These are phyloP conservation scores for Lethenteron reissneri DNA, from an alignment of 2,113 vertebrate genomes.

Conservation along the genomic window DNA sequence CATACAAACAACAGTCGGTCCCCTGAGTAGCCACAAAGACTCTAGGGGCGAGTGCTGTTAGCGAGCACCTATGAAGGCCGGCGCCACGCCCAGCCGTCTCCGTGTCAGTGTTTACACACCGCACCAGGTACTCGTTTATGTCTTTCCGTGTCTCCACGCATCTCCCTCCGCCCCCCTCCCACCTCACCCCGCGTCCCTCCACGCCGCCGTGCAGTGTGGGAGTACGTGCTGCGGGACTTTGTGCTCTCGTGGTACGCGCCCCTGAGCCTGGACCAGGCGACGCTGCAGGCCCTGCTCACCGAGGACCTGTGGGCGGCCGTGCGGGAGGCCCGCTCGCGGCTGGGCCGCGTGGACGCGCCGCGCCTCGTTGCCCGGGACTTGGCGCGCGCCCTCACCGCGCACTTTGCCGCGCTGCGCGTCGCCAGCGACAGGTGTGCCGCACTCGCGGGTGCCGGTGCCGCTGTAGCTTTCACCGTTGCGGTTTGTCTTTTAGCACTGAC, in stretches of 20 bases:
- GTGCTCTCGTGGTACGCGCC: constrained; percentile 72
- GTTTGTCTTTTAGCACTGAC: neutral
- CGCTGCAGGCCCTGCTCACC: constrained; percentile 63
- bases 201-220: constrained; percentile 41
- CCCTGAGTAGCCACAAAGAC: too few species aligned
- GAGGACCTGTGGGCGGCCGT: constrained; percentile 90
- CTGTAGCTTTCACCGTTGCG: neutral
- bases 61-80: too few species aligned
- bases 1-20: too few species aligned
- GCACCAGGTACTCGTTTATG: too few species aligned
- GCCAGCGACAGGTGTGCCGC: constrained; percentile 53
- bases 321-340: constrained; percentile 44
- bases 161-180: too few species aligned
- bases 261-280: constrained; percentile 63
- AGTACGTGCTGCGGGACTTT: constrained; percentile 84
- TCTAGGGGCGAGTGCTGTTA: too few species aligned
- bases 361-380: constrained; percentile 69
- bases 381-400: constrained; percentile 52
- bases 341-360: constrained; percentile 62
- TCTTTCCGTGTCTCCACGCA: too few species aligned
- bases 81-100: too few species aligned
- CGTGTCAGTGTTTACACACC: too few species aligned
- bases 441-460: neutral
- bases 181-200: too few species aligned
- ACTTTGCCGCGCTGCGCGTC: constrained; percentile 87